phyloP scores from a whole-genome alignment of 1,140 invertebrate genomes.

The Bombus turneri region DNA sequence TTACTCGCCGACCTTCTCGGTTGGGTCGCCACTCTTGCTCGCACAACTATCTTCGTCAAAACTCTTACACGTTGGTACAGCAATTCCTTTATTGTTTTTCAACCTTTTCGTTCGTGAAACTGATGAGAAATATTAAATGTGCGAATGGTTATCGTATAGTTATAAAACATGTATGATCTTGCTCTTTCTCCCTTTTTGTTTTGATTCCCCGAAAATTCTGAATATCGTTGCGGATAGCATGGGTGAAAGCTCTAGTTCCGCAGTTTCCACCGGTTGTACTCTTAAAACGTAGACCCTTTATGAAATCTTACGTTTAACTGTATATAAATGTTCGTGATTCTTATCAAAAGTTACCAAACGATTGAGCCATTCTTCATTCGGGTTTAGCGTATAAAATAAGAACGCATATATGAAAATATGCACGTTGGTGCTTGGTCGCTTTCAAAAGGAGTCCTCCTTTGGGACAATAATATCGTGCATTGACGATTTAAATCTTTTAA shows the following conservation, averaged over 20 bases:
- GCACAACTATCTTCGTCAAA: not conserved
- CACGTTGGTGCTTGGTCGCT: conserved; percentile 7
- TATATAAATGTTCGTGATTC: conserved; percentile 27
- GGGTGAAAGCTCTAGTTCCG: not conserved
- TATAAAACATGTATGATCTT: not conserved
- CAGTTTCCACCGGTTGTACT: not conserved
- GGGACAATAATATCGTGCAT: not conserved
- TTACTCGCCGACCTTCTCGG: not conserved
- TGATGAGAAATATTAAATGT: conserved; percentile 3
- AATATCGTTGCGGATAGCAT: not conserved
- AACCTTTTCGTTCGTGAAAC: not conserved
- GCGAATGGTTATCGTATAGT: not conserved
- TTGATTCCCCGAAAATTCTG: not conserved
- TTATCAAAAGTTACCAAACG: conserved; percentile 47
- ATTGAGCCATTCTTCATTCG: conserved; percentile 23
- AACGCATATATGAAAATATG: conserved; percentile 18
- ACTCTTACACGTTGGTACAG: not conserved
- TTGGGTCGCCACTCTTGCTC: not conserved
- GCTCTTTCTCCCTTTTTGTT: not conserved
- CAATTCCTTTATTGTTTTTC: not conserved
- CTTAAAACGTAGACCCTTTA: not conserved
- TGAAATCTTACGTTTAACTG: conserved; percentile 38
- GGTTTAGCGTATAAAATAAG: conserved; percentile 17
- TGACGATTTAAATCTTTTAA: not conserved
- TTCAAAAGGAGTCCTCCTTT: not conserved